Conservation (phyloP, 1,140 invertebrate genomes). For the Choristoneura fumiferana region DNA sequence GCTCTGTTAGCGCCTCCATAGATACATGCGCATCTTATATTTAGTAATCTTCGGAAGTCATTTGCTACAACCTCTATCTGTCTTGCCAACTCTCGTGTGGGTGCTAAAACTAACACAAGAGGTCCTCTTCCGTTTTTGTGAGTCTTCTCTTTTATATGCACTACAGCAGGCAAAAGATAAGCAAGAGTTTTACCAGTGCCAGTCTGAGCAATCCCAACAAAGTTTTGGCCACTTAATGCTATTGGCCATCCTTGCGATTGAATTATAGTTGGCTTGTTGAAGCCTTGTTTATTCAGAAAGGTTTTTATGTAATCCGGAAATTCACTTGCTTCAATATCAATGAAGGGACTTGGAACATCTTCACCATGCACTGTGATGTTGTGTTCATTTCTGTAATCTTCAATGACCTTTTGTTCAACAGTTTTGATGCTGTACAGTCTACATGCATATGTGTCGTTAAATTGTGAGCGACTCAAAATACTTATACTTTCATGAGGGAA, state of each 20-base stretch:
- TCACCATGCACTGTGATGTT: slow-evolving; percentile 65
- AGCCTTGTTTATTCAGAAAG: slow-evolving; percentile 86
- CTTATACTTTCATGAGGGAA: background rate
- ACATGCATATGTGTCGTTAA: slow-evolving; percentile 13
- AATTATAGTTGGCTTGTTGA: slow-evolving; percentile 91
- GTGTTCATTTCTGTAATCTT: slow-evolving; percentile 58
- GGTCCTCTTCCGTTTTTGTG: slow-evolving; percentile 90
- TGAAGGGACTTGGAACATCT: slow-evolving; percentile 59
- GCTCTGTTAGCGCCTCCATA: slow-evolving; percentile 96
- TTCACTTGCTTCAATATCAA: slow-evolving; percentile 83
- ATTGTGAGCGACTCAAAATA: slow-evolving; percentile 7
- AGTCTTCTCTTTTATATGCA: slow-evolving; percentile 94
- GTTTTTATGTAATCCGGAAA: slow-evolving; percentile 89
- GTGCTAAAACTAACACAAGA: slow-evolving; percentile 92
- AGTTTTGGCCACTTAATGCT: slow-evolving; percentile 92
- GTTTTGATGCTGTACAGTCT: slow-evolving; percentile 54
- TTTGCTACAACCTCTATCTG: slow-evolving; percentile 96
- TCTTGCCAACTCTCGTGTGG: slow-evolving; percentile 96
- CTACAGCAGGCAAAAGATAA: slow-evolving; percentile 89
- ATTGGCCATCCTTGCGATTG: slow-evolving; percentile 95
- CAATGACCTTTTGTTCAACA: slow-evolving; percentile 41
- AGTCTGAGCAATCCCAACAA: slow-evolving; percentile 97
- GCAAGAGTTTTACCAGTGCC: slow-evolving; percentile 95
- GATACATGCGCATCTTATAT: slow-evolving; percentile 92
- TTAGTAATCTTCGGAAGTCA: slow-evolving; percentile 89